Evolutionary conservation across 2,113 vertebrate species (phyloP), one percentile per base, ranked within the genome.

Genomic region (Onychostoma macrolepis): DNA sequence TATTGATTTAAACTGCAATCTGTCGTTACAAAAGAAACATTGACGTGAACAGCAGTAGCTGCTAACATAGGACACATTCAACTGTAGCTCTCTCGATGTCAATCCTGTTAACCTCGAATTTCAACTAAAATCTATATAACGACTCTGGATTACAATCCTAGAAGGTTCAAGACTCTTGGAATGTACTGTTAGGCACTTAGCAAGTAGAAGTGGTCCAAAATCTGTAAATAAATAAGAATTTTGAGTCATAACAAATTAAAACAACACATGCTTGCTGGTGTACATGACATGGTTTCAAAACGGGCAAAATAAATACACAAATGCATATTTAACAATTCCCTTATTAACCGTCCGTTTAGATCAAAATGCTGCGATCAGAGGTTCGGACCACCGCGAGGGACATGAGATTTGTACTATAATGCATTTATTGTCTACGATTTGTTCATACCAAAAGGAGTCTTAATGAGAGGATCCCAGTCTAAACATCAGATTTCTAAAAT

Each of bases 1-100:
- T 96, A 96, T 97, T 96, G 95, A 96, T 65, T 96, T 96, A 94
- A 96, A 97, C 96, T 96, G 96, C 95, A 96, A 96, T 96, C 96
- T 96, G 96, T 96, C 93, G 92, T 96, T 96, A 96, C 96, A 97
- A 96, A 94, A 97, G 50, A 94, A 96, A 95, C 95, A 96, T 93
- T 95, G 95, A 96, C 95, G 95, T 95, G 90, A 96, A 96, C 96
- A 96, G 94, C 94, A 95, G 95, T 63, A 24, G 87, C 90, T 91
- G 92, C 88, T 89, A 80, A 56, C 83, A 78, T 94, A 94, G 93
- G 95, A 93, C 94, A 97, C 96, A 96, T 96, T 96, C 96, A 96
- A 95, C 94, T 93, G 94, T 94, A 93, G 76, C 45, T 91, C 77
- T 89, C 86, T 90, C 86, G 85, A 94, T 95, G 94, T 95, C 95